phyloP scores from a whole-genome alignment of 2,113 vertebrate genomes.

The Phalacrocorax pelagicus region DNA sequence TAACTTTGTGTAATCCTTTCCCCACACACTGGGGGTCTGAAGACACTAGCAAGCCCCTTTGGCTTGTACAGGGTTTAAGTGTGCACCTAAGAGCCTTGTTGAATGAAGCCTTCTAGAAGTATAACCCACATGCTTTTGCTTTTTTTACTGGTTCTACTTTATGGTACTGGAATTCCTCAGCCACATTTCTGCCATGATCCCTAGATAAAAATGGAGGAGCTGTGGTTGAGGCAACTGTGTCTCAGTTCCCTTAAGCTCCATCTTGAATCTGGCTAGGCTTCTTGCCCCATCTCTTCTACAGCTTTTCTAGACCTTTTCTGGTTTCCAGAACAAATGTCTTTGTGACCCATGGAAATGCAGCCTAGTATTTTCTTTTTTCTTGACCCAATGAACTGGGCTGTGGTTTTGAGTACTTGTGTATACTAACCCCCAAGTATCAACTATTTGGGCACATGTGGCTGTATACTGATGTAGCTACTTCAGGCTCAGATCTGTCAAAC shows the following conservation, averaged over 20 bases:
- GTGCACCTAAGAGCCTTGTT: neutral
- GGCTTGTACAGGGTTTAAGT: neutral
- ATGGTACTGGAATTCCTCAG: neutral
- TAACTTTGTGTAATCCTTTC: neutral
- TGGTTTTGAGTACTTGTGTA: neutral
- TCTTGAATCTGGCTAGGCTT: neutral
- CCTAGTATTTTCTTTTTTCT: neutral
- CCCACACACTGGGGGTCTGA: neutral
- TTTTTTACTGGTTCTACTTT: neutral
- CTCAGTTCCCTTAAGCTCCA: neutral
- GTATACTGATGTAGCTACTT: neutral
- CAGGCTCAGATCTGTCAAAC: neutral
- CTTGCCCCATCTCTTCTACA: neutral
- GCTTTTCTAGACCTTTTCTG: neutral
- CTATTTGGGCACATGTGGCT: neutral
- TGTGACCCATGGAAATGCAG: neutral
- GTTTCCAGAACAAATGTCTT: neutral
- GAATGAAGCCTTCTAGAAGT: neutral
- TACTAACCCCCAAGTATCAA: neutral
- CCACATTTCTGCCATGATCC: neutral
- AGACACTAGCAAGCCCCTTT: neutral
- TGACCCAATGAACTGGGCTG: neutral
- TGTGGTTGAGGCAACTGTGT: neutral
- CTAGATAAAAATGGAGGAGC: neutral
- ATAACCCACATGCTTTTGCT: neutral